Conservation (phyloP, 2,113 vertebrate genomes). For the Pantherophis guttatus region DNA sequence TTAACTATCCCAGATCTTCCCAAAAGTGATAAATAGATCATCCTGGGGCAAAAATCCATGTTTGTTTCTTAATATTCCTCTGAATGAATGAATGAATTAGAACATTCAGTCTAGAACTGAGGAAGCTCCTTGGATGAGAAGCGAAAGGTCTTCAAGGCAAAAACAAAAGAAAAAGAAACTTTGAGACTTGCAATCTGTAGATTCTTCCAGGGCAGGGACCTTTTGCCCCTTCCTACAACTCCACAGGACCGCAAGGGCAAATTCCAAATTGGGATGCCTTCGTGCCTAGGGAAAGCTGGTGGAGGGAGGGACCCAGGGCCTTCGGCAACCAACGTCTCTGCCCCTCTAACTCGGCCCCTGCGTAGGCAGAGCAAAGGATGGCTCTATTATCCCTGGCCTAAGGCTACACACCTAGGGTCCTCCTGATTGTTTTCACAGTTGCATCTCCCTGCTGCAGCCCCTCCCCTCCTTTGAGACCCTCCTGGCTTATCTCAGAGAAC, state of each 20-base stretch:
- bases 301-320: background rate
- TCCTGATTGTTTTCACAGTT: slow-evolving; percentile 4
- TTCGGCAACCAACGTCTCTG: no score
- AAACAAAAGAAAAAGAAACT: background rate
- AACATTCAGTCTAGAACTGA: background rate
- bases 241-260: background rate
- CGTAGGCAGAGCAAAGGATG: background rate
- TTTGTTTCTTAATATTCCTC: background rate
- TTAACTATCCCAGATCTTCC: background rate
- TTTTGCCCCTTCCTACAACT: background rate
- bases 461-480: background rate
- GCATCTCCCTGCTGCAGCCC: background rate
- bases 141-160: background rate
- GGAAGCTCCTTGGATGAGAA: background rate
- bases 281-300: background rate
- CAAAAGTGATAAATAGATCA: background rate
- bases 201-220: background rate
- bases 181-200: background rate
- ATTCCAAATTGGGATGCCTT: background rate
- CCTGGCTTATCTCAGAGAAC: background rate
- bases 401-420: background rate
- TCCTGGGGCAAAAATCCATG: background rate
- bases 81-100: background rate
- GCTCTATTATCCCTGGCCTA: background rate
- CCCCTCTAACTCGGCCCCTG: background rate